Base-by-base conservation (phyloP, 2,113 vertebrate genomes). In the Myiagra hebetior region DNA sequence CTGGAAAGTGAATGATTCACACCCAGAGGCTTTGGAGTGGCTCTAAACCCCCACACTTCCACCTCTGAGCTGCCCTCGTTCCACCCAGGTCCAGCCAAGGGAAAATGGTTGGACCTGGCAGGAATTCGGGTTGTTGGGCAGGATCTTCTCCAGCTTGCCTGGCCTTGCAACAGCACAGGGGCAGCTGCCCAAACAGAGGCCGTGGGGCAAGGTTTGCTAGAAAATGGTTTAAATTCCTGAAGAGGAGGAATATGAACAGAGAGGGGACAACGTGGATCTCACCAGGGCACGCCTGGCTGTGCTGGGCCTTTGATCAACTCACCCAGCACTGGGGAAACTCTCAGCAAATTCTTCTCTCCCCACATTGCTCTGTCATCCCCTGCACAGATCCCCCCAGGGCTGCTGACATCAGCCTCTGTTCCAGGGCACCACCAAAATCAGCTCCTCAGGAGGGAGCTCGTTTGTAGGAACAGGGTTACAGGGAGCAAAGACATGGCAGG, bases 401-500 rank as follows among this genome's bases (percentile, higher is more conserved):
- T 83, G 52, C 41, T 77, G 33, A 18, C 10, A 27, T 22, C 52
- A 22, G 39, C 47, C 52, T 42, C 39, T 41, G 26, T 1, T 27
- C 39, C 60, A 62, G 41, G 14, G 37, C 19, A 26, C 30, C 47
- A 3, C 33, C 15, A 12, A 7, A 30, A 16, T 0, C 47, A n/a
- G 12, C 0, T 59, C 64, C 28, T 24, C 16, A 23, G 60, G 55
- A 10, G 22, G 35, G 14, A 63, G 49, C 10, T 33, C 6, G 0
- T 42, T 21, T 70, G 23, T 16, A 35, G 70, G 47, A 35, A 12
- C 15, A 46, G 17, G 42, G 42, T 44, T 20, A 6, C 17, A n/a
- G 57, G 4, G 26, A 28, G 24, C 37, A 24, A 6, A 10, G 35
- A 15, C 4, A 8, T 0, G 2, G 15, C 13, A n/a, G 49, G 14